phyloP scores from a whole-genome alignment of 2,113 vertebrate genomes.

The Corynorhinus townsendii region DNA sequence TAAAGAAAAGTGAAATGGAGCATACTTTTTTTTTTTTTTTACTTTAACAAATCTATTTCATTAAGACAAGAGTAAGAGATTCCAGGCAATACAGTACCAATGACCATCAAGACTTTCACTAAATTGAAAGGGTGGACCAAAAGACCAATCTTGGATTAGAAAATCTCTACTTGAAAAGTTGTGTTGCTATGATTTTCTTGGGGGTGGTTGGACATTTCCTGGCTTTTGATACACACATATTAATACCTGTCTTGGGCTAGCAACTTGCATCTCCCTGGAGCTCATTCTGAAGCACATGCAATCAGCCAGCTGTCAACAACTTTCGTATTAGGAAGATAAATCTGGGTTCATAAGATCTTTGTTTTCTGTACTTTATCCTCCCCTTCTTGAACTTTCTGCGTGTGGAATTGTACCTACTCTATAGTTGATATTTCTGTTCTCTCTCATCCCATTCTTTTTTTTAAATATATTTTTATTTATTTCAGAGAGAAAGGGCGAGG shows the following conservation, averaged over 20 bases:
- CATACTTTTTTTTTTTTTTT: neutral
- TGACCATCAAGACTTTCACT: neutral
- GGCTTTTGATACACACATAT: neutral
- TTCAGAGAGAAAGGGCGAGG: too few relatives aligned
- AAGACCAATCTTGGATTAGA: neutral
- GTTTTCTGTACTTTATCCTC: neutral
- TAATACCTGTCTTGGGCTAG: neutral
- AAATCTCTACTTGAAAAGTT: neutral
- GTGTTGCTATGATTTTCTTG: neutral
- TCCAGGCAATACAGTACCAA: neutral
- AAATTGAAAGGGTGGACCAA: neutral
- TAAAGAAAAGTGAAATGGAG: neutral
- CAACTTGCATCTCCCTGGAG: neutral
- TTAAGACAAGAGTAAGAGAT: neutral
- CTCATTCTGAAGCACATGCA: neutral
- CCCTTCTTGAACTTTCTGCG: neutral
- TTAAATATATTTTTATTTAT: too few relatives aligned
- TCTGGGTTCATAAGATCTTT: neutral
- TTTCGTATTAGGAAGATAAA: neutral
- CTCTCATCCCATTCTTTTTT: neutral
- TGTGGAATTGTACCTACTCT: neutral
- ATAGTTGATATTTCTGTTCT: neutral
- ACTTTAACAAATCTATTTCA: neutral
- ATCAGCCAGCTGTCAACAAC: neutral
- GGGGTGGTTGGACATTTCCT: neutral